These are phyloP conservation scores for Lamellibrachia luymesi DNA, from an alignment of 1,140 invertebrate genomes.

Conservation along the genomic window DNA sequence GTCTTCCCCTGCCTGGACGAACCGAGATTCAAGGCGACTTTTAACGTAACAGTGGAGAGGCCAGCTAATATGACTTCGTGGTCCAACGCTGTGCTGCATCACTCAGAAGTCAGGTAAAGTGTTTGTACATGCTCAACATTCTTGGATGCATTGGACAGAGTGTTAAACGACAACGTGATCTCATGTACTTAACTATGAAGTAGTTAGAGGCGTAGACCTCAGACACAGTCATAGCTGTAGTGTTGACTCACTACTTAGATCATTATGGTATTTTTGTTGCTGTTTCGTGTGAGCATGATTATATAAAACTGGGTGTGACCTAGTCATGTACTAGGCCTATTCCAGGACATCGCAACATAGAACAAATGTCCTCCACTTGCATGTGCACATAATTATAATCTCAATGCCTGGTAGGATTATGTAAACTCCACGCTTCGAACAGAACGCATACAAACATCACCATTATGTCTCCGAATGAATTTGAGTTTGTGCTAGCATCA, in stretches of 20 bases:
- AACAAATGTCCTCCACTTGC: background rate
- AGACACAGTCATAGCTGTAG: background rate
- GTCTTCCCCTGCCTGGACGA: conserved; percentile 35
- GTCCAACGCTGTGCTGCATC: conserved; percentile 72
- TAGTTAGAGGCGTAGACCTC: background rate
- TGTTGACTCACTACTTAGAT: background rate
- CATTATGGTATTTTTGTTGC: background rate
- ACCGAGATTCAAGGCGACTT: conserved; percentile 30
- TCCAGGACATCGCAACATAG: background rate
- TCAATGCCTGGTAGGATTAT: background rate
- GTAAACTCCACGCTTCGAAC: background rate
- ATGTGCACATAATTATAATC: background rate
- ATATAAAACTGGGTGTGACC: background rate
- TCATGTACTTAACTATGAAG: background rate
- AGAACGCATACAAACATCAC: background rate
- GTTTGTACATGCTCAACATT: background rate
- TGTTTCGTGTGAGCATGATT: background rate
- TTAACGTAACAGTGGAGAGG: conserved; percentile 23
- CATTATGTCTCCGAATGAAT: background rate
- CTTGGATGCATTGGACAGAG: conserved; percentile 3
- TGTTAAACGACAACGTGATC: background rate
- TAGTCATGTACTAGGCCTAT: background rate
- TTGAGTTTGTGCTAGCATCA: background rate
- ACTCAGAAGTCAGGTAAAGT: background rate
- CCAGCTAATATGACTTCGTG: conserved; percentile 64